phyloP scores from a whole-genome alignment of 2,797 vertebrate species.

The Acanthurus tractus region DNA sequence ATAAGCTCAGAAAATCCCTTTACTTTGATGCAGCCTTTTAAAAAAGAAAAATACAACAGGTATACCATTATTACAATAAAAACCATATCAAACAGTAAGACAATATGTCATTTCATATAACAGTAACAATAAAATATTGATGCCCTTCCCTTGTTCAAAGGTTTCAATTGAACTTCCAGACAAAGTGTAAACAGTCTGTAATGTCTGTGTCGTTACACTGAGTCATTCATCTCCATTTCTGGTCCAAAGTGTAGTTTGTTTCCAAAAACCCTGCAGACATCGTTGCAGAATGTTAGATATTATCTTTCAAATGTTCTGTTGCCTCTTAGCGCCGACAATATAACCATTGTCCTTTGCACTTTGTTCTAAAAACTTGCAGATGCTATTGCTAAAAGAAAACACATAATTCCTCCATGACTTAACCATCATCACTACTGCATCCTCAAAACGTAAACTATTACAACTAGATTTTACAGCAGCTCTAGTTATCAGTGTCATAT shows the following conservation, averaged over 20 bases:
- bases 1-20: no score
- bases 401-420: background rate
- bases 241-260: conserved; percentile 11
- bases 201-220: conserved; percentile 40
- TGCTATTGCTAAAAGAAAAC: no score
- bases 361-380: background rate
- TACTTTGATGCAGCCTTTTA: no score
- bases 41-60: no score
- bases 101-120: no score
- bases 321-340: background rate
- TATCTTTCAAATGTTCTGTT: conserved; percentile 25
- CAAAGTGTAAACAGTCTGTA: conserved; percentile 34
- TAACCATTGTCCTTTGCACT: background rate
- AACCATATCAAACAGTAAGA: no score
- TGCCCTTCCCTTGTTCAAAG: conserved; percentile 1
- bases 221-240: conserved; percentile 31
- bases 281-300: conserved; percentile 27
- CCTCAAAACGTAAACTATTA: background rate
- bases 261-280: conserved; percentile 3
- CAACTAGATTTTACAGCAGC: background rate
- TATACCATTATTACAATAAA: no score
- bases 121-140: no score
- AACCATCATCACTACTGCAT: background rate
- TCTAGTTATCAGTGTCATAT: background rate
- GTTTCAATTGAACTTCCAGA: conserved; percentile 23